phyloP scores from a whole-genome alignment of 1,140 invertebrate genomes.

The Macrobrachium nipponense region DNA sequence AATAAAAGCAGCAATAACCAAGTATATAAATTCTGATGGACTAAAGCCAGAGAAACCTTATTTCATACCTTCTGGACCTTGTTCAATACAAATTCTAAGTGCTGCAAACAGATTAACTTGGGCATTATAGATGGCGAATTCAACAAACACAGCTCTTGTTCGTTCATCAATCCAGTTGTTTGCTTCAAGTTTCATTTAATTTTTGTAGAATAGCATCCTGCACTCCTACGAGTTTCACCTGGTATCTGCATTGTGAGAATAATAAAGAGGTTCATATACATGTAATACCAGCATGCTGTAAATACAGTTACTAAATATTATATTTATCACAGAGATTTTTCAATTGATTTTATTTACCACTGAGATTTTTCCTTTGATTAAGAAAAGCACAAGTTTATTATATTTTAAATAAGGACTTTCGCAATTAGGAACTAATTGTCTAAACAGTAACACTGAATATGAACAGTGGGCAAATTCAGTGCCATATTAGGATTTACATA shows the following conservation, averaged over 20 bases:
- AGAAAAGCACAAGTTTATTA: too few relatives aligned
- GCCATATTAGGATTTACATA: too few relatives aligned
- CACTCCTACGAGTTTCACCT: slow-evolving; percentile 70
- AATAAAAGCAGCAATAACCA: not conserved
- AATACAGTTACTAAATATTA: too few relatives aligned
- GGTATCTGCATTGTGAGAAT: slow-evolving; percentile 70
- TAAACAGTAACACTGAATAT: too few relatives aligned
- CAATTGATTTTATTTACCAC: too few relatives aligned
- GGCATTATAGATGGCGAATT: slow-evolving; percentile 75
- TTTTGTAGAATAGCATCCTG: slow-evolving; percentile 66
- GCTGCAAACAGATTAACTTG: slow-evolving; percentile 65
- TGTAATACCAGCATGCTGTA: too few relatives aligned
- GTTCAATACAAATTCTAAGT: slow-evolving; percentile 65
- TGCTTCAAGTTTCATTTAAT: slow-evolving; percentile 67
- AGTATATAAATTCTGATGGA: not conserved
- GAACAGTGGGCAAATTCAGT: too few relatives aligned
- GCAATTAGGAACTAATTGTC: too few relatives aligned
- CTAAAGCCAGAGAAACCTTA: not conserved
- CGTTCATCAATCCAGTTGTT: slow-evolving; percentile 72
- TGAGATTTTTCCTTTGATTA: too few relatives aligned
- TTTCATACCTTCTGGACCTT: slow-evolving; percentile 67
- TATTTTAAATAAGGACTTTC: too few relatives aligned
- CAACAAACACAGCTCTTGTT: slow-evolving; percentile 73
- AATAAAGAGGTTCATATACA: not conserved
- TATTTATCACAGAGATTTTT: too few relatives aligned